These are phyloP conservation scores for Thelaira solivaga DNA, from an alignment of 2,888 invertebrate species.

Conservation along the genomic window DNA sequence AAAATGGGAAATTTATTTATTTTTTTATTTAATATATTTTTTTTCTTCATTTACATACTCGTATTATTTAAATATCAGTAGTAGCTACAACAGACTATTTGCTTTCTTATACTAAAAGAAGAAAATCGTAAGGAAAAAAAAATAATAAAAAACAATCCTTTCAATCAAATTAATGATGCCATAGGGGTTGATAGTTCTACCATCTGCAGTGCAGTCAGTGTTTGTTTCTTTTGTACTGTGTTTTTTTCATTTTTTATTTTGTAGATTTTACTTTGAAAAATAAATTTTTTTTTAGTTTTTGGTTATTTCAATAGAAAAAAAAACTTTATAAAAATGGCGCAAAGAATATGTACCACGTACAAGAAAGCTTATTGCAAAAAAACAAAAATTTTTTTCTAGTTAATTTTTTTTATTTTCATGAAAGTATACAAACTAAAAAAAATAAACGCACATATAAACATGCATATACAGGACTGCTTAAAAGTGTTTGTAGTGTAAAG, in stretches of 20 bases:
- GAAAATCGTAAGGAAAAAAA: not conserved
- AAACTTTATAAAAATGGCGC: constrained; percentile 7
- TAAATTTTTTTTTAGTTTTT: constrained; percentile 1
- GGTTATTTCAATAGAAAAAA: constrained; percentile 17
- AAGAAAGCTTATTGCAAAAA: constrained; percentile 6
- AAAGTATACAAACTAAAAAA: too few species aligned
- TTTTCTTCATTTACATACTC: too few species aligned
- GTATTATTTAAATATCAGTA: too few species aligned
- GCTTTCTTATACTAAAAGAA: constrained; percentile 10
- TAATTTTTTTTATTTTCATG: not conserved
- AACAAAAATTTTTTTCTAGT: constrained; percentile 4
- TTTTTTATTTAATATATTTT: too few species aligned
- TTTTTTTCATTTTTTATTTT: constrained; percentile 17
- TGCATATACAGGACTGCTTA: not conserved
- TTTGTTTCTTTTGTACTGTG: constrained; percentile 14
- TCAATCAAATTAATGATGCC: constrained; percentile 52
- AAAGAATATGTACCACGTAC: constrained; percentile 28
- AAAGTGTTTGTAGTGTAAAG: not conserved
- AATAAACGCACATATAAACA: not conserved
- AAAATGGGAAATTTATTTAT: too few species aligned
- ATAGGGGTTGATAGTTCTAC: constrained; percentile 53
- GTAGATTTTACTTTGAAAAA: too few species aligned
- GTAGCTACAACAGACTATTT: not conserved
- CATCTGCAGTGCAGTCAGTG: constrained; percentile 57
- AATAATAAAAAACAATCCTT: constrained; percentile 21